Evolutionary conservation across 1,140 invertebrate genomes (phyloP), one percentile per base, ranked within the genome.

Genomic region (Drosophila sproati): DNA sequence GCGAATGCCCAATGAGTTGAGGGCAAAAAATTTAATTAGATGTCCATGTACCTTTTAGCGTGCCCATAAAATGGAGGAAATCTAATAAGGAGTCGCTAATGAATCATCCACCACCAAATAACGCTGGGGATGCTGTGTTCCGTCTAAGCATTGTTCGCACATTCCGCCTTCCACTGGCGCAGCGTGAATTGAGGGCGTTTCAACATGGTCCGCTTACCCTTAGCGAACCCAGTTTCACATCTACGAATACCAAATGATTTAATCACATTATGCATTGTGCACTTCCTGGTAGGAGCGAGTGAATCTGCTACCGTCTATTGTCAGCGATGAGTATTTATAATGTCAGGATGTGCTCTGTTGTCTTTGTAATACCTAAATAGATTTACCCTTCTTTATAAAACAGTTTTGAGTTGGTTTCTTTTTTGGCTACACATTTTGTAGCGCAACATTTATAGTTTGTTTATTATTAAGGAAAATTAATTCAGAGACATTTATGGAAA

Each of bases 11-110:
- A 88, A 88, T 88, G 80, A 77, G 48, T 78, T 83, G 50, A 88
- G 67, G 74, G 83, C 85, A 75, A 6, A 74, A 54, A 41, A 88
- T 88, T 88, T 80, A 83, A 89, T 88, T 59, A 82, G 77, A 75
- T 52, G 60, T 45, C 35, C 55, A 54, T 54, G 12, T 67, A 63
- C 68, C 83, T 88, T 89, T 88, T 89, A 89, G 85, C 80, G 6
- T 80, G 73, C 41, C 64, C 73, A 89, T 88, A 88, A 88, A 88
- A 72, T 57, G 60, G 63, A 64, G 59, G 48, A 59, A 83, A 78
- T 80, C 77, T 70, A 80, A 78, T 88, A 77, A 78, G 78, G 67
- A 31, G 51, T 54, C 7, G 50, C 51, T 56, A 72, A 67, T 82
- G 63, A 70, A 51, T 82, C 73, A 78, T 80, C 76, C 73, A 64